A percentile compares a stretch with the other conserved stretches of the same genome.
These are phyloP conservation scores for Smithornis capensis DNA, from an alignment of 2,113 vertebrate species.

Conservation along the genomic window DNA sequence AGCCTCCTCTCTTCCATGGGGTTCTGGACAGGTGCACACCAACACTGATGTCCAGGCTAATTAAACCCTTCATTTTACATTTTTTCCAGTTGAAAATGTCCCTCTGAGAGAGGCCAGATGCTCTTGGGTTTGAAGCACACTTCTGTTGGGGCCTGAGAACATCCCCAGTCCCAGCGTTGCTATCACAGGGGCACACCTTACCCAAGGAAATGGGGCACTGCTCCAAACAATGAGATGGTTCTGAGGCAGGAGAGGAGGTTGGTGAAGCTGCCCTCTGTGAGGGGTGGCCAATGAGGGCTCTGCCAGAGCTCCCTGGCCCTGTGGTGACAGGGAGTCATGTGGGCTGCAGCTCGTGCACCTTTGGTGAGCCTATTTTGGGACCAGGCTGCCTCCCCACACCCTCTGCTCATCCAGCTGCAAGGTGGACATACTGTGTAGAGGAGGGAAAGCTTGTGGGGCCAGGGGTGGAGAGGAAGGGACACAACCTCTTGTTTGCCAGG, in stretches of 20 bases:
- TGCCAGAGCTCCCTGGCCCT: background rate
- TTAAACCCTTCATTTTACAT: background rate
- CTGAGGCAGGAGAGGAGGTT: background rate
- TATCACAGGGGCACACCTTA: background rate
- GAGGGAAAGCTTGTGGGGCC: background rate
- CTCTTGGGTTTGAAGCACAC: background rate
- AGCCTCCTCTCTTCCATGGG: background rate
- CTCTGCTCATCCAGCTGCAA: background rate
- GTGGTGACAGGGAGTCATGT: background rate
- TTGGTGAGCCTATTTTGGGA: background rate
- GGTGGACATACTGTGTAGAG: background rate
- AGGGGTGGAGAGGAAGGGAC: background rate
- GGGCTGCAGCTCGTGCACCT: background rate
- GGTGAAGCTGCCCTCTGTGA: background rate
- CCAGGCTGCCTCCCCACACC: background rate
- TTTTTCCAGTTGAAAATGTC: background rate
- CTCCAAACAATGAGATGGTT: background rate
- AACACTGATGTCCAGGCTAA: background rate
- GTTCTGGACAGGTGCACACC: background rate
- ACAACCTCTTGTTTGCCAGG: too few species aligned
- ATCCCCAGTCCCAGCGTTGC: background rate
- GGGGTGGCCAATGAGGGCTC: background rate
- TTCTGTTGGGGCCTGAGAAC: background rate
- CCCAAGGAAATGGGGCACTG: fast-evolving
- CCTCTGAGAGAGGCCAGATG: background rate